These are phyloP conservation scores for Drosophila ambigua DNA, from an alignment of 1,140 invertebrate species.

Conservation along the genomic window DNA sequence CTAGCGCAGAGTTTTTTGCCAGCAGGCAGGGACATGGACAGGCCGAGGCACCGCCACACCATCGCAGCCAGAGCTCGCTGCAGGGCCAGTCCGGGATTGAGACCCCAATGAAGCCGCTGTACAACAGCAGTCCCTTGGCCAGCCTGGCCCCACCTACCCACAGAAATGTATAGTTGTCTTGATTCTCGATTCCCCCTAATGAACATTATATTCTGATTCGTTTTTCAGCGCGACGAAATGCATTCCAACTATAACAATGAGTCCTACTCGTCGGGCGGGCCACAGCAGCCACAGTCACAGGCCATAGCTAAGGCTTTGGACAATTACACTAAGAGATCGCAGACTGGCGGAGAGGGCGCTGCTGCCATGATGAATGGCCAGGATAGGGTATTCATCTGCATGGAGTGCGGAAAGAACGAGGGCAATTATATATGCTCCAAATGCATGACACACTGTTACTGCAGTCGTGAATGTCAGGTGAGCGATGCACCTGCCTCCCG, in stretches of 20 bases:
- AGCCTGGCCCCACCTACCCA: neutral
- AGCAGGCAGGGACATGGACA: neutral
- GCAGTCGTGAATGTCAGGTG: constrained; percentile 94
- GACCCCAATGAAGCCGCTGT: constrained; percentile 39
- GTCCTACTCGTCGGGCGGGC: neutral
- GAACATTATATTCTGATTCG: neutral
- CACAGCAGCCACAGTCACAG: neutral
- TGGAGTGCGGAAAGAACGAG: constrained; percentile 90
- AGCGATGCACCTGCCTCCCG: neutral
- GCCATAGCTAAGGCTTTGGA: neutral
- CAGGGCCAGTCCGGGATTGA: constrained; percentile 52
- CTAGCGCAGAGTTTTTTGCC: no score
- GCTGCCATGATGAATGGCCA: constrained; percentile 36
- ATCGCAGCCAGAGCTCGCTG: constrained; percentile 18
- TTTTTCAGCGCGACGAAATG: constrained; percentile 22
- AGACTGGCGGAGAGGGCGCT: neutral
- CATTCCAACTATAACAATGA: constrained; percentile 49
- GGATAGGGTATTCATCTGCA: constrained; percentile 85
- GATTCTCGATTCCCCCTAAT: neutral
- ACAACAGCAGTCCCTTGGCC: constrained; percentile 59
- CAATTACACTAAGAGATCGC: constrained; percentile 11
- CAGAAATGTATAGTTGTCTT: constrained; percentile 7
- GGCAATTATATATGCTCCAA: constrained; percentile 94
- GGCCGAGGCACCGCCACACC: neutral
- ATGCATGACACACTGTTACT: constrained; percentile 95